These are phyloP conservation scores for Ctenopoma kingsleyae DNA, from an alignment of 2,797 vertebrate species.

Conservation along the genomic window DNA sequence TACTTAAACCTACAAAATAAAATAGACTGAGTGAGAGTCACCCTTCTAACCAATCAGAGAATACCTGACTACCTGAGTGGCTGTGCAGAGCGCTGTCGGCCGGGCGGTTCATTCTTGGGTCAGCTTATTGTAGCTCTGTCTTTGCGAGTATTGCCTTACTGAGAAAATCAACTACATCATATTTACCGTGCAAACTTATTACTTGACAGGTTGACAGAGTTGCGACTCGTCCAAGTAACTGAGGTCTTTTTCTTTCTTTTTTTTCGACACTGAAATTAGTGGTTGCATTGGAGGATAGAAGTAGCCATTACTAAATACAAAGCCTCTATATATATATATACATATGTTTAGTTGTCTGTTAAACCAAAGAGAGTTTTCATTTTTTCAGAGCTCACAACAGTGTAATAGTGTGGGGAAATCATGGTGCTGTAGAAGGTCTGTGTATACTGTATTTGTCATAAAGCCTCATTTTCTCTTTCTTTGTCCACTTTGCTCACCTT, in stretches of 20 bases:
- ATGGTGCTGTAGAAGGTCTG: neutral
- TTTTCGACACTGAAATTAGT: neutral
- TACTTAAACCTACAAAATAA: too few relatives aligned
- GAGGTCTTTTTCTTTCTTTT: too few relatives aligned
- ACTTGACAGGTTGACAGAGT: neutral
- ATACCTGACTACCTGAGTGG: too few relatives aligned
- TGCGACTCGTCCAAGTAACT: too few relatives aligned
- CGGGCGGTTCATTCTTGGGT: too few relatives aligned
- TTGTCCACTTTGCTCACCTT: constrained; percentile 18
- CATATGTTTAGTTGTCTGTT: neutral
- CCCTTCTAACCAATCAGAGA: too few relatives aligned
- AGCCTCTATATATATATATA: too few relatives aligned
- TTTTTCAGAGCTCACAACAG: neutral
- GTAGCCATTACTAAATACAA: neutral
- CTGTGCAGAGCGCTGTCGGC: too few relatives aligned
- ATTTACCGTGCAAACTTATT: neutral
- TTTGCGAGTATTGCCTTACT: too few relatives aligned
- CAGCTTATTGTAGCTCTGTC: too few relatives aligned
- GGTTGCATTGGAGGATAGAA: neutral
- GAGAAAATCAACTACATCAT: neutral
- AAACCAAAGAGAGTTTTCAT: too few relatives aligned
- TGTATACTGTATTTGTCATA: constrained; percentile 7
- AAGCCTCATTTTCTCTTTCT: constrained; percentile 13
- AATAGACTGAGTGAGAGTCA: too few relatives aligned
- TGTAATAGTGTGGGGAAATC: neutral